Base-by-base conservation (phyloP, 2,888 invertebrate species). In the Oxycera nigricornis region DNA sequence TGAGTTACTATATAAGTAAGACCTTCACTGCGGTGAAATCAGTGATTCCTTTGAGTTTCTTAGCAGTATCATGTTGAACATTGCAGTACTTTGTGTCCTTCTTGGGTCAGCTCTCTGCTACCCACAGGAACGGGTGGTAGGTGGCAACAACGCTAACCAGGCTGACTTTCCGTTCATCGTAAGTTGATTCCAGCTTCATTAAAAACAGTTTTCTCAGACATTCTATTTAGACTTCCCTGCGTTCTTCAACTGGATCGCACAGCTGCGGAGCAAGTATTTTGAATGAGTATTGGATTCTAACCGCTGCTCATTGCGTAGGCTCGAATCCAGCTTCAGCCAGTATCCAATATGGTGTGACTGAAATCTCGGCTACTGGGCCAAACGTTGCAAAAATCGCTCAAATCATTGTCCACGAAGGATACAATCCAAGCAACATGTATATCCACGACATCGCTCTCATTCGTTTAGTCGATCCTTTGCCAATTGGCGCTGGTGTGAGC, bases 381-480 rank as follows among this genome's bases (percentile, higher is more conserved):
- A 83, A 82, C 77, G 78, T 83, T 7, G 79, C 80, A 2, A 28
- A 73, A 0, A 78, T 85, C 2, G 78, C 79, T 35, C 77, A 78
- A 1, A 78, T 84, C 20, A 80, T 86, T n/a, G 77, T 79, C 28
- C 87, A 86, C 52, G 81, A 83, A 6, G 17, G 61, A 0, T 87
- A 83, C 78, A 76, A 79, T 73, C 79, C 78, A 0, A 2, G 0
- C 3, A 73, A 76, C 0, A 76, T 77, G 7, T 82, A 82, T 61
- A 83, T 84, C 74, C 85, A 85, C 73, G 87, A 87, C 41, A 83
- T 86, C 17, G 82, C 86, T 2, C 74, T 87, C 28, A 70, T 87
- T 24, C 79, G 84, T 81, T 78, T 84, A 73, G 74, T 67, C 1
- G 76, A 73, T 0, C 78, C 82, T 0, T 77, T 85, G 6, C 57